These are phyloP conservation scores for Nemopilema nomurai DNA, from an alignment of 30 jellyfish, hydroid and myxozoan genomes.

Conservation along the genomic window DNA sequence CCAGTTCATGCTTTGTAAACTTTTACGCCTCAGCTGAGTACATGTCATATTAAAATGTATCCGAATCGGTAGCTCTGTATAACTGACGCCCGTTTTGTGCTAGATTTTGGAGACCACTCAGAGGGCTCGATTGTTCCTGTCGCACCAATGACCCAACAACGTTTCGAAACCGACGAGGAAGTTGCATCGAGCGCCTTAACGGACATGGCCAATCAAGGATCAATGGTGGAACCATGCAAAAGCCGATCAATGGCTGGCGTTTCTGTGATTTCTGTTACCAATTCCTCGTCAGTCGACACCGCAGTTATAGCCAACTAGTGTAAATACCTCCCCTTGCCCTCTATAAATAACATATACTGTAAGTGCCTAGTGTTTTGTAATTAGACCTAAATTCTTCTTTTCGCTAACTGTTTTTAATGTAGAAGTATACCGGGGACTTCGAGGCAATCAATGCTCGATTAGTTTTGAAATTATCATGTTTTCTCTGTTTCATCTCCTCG, in stretches of 20 bases:
- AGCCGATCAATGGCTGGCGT: slow-evolving; percentile 15
- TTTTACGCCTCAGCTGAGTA: too few species aligned
- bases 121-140: slow-evolving; percentile 9
- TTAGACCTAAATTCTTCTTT: neutral
- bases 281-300: slow-evolving; percentile 37
- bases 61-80: neutral
- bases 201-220: slow-evolving; percentile 87
- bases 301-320: neutral
- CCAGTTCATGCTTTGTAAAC: too few species aligned
- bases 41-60: neutral
- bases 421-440: neutral
- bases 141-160: slow-evolving; percentile 23
- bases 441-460: neutral
- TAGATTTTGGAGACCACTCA: neutral
- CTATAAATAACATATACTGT: neutral
- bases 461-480: neutral
- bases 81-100: neutral
- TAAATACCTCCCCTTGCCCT: neutral
- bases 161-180: slow-evolving; percentile 80
- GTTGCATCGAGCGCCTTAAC: slow-evolving; percentile 96
- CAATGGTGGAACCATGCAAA: slow-evolving; percentile 25
- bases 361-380: neutral
- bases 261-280: slow-evolving; percentile 47
- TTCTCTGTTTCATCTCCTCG: neutral
- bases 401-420: neutral